Percentiles rank a stretch among this genome's conserved stretches.
These are phyloP conservation scores for Ranitomeya variabilis DNA, from an alignment of 2,113 vertebrate genomes.

Conservation along the genomic window DNA sequence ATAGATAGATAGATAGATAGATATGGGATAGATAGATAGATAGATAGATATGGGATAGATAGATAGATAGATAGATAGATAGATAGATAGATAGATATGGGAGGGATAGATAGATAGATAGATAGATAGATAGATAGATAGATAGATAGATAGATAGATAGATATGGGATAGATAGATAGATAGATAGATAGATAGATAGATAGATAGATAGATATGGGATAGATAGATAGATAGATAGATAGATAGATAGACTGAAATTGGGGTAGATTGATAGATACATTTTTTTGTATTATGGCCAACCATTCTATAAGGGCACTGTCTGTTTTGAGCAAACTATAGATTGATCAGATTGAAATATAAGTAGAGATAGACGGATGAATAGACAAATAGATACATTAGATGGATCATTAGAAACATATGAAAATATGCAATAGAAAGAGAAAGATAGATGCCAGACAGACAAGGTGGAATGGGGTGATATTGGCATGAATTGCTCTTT, in stretches of 20 bases:
- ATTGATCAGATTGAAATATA: no score
- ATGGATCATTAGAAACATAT: no score
- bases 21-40: background rate
- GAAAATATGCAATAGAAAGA: no score
- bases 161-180: background rate
- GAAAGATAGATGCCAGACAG: background rate
- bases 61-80: background rate
- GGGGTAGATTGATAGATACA: background rate
- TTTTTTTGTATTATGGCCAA: no score
- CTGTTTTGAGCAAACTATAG: no score
- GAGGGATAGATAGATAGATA: background rate
- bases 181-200: background rate
- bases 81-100: no score
- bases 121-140: background rate
- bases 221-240: background rate
- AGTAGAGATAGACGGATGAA: no score
- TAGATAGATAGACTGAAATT: background rate
- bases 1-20: background rate
- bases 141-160: background rate
- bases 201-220: background rate
- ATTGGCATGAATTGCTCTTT: constrained; percentile 49
- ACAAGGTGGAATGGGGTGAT: background rate
- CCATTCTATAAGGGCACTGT: no score
- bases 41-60: background rate
- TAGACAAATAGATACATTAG: no score